Evolutionary conservation across 35 echinoderm and acorn worm species (phyloP), one percentile per base, ranked within the genome.

Genomic region (Patiria miniata): DNA sequence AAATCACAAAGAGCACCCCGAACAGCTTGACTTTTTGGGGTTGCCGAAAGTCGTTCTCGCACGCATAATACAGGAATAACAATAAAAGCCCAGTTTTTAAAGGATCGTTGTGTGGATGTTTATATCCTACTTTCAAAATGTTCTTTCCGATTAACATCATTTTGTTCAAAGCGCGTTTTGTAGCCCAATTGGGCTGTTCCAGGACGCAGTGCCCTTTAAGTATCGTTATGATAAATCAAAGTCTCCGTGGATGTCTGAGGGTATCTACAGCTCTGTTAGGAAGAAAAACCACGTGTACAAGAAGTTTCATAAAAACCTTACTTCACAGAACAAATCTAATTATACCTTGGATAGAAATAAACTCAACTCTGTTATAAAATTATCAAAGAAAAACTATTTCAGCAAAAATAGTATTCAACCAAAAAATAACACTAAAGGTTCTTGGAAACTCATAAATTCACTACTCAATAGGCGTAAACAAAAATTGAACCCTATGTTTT

Each of bases 231-330:
- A 65, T 65, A 68, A 68, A 68, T 68, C 60, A 8, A 68, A 68
- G n/a, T 68, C 60, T 68, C 60, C 60, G 8, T 68, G 60, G 60
- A 68, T 68, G 60, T 68, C 60, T 32, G 60, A 68, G 60, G 60
- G 14, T 68, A 5, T 68, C 5, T 68, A 68, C 60, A 68, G 22
- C 22, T 68, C 14, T 10, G 22, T 5, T 32, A 68, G 18, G 60
- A 68, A n/a, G 8, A 68, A 68, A 16, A 68, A 68, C 30, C 8
- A 68, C 60, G 15, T 68, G 60, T 68, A 68, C 60, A 68, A 68
- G 60, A 68, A 68, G 60, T 68, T 68, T 23, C 60, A 19, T 23
- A 68, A 68, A 23, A 68, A n/a, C 5, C 60, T 8, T 68, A 68
- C 8, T 1, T 68, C 60, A 68, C 60, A 68, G 22, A 68, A 68